Evolutionary conservation across 2,113 vertebrate species (phyloP).

Genomic region (Prietella phreatophila): DNA sequence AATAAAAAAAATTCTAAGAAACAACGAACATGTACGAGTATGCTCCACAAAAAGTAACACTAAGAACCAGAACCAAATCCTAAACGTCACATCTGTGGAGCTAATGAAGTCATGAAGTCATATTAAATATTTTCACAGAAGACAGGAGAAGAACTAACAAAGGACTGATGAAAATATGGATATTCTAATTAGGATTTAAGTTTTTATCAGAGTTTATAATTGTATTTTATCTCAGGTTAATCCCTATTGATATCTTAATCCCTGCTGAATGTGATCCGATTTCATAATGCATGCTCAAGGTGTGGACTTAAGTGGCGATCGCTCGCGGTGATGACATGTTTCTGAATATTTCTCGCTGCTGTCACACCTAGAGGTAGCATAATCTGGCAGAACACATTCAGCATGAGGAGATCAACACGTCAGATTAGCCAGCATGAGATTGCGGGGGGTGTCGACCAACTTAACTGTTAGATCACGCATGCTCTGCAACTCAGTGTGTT

Average conservation of each 20-base stretch:
- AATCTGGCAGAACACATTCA: not conserved
- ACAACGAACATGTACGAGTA: not conserved
- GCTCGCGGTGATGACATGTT: not conserved
- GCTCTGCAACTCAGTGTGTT: not conserved
- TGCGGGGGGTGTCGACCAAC: not conserved
- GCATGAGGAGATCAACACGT: slow-evolving; percentile 4
- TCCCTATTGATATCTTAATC: slow-evolving; percentile 37
- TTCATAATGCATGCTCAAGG: slow-evolving; percentile 25
- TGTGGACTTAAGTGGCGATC: not conserved
- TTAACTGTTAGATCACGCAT: not conserved
- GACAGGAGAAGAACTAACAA: not conserved
- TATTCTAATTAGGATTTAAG: slow-evolving; percentile 8
- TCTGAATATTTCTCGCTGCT: not conserved
- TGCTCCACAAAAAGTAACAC: not conserved
- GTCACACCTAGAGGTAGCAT: slow-evolving; percentile 11
- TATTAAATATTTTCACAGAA: not conserved
- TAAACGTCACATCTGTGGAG: not conserved
- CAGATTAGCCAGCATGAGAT: slow-evolving; percentile 11
- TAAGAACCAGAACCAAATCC: not conserved
- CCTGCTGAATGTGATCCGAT: slow-evolving; percentile 31
- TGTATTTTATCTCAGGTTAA: slow-evolving; percentile 29
- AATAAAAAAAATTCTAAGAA: not conserved
- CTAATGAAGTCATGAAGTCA: not conserved
- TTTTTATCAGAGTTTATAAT: slow-evolving; percentile 12
- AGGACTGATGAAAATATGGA: not conserved